Conservation (phyloP, 2,888 invertebrate species). For the Erebia epiphron region DNA sequence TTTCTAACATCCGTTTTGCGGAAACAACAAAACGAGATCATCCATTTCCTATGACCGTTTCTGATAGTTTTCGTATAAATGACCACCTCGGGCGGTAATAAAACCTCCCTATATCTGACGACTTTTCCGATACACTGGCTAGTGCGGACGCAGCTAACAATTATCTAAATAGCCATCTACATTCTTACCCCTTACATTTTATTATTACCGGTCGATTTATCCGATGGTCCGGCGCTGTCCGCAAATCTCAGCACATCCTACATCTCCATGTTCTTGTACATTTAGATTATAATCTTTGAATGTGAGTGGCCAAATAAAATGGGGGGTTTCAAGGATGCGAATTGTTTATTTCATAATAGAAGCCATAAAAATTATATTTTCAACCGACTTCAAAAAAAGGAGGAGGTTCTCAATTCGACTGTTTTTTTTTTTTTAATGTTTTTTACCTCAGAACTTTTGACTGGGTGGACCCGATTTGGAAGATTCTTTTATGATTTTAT, state of each 20-base stretch:
- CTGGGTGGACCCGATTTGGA: too few species aligned
- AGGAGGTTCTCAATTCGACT: too few species aligned
- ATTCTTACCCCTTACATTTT: conserved; percentile 83
- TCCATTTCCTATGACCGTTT: conserved; percentile 60
- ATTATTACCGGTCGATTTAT: conserved; percentile 83
- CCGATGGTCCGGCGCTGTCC: conserved; percentile 61
- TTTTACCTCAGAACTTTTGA: too few species aligned
- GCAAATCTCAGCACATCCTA: conserved; percentile 74
- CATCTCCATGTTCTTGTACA: conserved; percentile 71
- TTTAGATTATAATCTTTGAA: conserved; percentile 66
- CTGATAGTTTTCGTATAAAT: conserved; percentile 81
- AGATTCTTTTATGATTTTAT: too few species aligned
- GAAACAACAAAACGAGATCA: conserved; percentile 68
- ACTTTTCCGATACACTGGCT: conserved; percentile 79
- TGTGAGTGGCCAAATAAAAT: conserved; percentile 60
- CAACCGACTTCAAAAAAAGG: too few species aligned
- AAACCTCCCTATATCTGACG: conserved; percentile 67
- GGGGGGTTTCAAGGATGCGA: conserved; percentile 55
- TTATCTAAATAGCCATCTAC: conserved; percentile 84
- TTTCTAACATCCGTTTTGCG: conserved; percentile 41
- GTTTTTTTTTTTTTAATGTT: too few species aligned
- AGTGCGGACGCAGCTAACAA: conserved; percentile 76
- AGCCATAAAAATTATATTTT: too few species aligned
- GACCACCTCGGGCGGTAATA: conserved; percentile 76
- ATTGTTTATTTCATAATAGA: too few species aligned